Percentiles rank a stretch among this genome's conserved stretches.
Conservation (phyloP, 2,888 invertebrate species). For the Leucania comma region DNA sequence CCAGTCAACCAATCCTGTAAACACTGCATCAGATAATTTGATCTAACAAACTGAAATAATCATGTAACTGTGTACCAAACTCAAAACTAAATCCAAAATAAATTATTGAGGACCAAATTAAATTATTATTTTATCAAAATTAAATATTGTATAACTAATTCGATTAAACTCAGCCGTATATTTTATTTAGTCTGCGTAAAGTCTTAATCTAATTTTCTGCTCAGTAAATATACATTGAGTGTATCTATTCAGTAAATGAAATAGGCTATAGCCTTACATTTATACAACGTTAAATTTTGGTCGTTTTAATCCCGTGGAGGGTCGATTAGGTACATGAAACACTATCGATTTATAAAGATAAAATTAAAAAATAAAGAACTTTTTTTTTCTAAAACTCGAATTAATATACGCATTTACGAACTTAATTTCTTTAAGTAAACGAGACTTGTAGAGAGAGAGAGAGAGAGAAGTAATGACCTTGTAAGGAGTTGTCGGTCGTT, state of each 20-base stretch:
- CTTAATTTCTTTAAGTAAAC: no score
- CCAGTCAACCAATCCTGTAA: conserved; percentile 7
- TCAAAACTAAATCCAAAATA: neutral
- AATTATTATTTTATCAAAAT: neutral
- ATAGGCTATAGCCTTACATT: conserved; percentile 5
- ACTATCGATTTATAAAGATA: no score
- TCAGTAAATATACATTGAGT: conserved; percentile 42
- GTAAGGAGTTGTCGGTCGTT: no score
- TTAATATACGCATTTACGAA: no score
- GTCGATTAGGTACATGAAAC: no score
- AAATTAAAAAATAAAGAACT: no score
- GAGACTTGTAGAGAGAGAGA: no score
- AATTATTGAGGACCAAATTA: neutral
- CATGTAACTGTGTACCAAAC: conserved; percentile 6
- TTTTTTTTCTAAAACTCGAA: no score
- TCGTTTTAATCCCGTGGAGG: no score
- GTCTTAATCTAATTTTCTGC: conserved; percentile 28
- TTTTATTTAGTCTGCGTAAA: conserved; percentile 24
- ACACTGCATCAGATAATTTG: conserved; percentile 3
- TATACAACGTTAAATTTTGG: no score
- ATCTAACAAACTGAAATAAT: conserved; percentile 16
- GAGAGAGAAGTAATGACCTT: no score
- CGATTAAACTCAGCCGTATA: conserved; percentile 7
- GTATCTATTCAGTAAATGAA: conserved; percentile 14
- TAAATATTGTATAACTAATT: conserved; percentile 16